phyloP scores from a whole-genome alignment of 2,113 vertebrate species.

The Natator depressus region DNA sequence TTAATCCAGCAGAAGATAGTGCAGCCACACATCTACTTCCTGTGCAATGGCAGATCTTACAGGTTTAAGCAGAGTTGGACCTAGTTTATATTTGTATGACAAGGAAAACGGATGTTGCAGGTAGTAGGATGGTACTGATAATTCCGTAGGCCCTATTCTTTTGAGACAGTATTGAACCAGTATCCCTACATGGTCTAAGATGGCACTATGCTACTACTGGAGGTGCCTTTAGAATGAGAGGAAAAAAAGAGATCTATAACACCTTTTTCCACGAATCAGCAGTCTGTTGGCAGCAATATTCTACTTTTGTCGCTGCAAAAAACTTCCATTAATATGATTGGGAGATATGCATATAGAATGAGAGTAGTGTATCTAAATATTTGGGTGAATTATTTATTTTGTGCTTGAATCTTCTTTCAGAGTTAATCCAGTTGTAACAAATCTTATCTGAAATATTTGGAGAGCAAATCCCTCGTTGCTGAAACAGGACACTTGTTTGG shows the following conservation, averaged over 20 bases:
- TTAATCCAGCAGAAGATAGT: background rate
- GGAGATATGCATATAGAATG: background rate
- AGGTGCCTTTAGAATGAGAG: background rate
- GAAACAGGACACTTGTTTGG: background rate
- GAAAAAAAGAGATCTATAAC: background rate
- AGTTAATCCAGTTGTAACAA: background rate
- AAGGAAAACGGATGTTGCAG: background rate
- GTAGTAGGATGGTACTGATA: accelerated
- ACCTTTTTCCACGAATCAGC: background rate
- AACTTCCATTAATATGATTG: background rate
- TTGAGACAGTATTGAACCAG: background rate
- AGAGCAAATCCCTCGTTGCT: background rate
- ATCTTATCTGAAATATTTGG: background rate
- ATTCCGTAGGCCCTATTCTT: background rate
- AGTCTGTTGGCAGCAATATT: background rate
- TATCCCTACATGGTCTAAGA: background rate
- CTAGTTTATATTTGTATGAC: background rate
- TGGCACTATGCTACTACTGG: background rate
- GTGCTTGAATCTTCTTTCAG: background rate
- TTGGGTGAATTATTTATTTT: background rate
- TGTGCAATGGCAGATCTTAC: background rate
- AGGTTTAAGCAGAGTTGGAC: background rate
- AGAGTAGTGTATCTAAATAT: background rate
- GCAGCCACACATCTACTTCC: background rate
- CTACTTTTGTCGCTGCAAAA: background rate